These are phyloP conservation scores for Brachionus rotundiformis DNA, from an alignment of 1,140 invertebrate genomes.

Conservation along the genomic window DNA sequence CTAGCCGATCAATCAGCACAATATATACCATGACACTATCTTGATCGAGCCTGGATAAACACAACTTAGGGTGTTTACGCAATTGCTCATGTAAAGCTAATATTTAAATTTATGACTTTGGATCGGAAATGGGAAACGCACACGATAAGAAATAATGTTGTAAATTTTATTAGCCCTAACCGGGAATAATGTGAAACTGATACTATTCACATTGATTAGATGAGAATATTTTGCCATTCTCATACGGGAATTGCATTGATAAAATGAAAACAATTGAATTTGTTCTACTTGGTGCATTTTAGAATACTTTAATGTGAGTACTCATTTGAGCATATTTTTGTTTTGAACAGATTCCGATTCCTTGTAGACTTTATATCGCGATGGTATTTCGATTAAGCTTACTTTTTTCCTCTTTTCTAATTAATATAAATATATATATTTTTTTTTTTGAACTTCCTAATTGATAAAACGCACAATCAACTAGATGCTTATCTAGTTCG, in stretches of 20 bases:
- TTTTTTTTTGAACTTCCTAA: not conserved
- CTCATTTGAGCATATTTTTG: conserved; percentile 18
- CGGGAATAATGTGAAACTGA: conserved; percentile 26
- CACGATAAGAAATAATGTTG: not conserved
- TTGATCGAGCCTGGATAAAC: not conserved
- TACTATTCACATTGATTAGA: conserved; percentile 6
- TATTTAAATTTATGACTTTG: conserved; percentile 45
- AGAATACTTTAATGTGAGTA: conserved; percentile 25
- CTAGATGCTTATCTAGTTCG: not conserved
- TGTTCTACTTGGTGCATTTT: conserved; percentile 36
- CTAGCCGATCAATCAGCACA: conserved; percentile 17
- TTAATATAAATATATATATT: too few relatives aligned
- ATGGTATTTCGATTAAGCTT: conserved; percentile 38
- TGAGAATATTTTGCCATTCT: not conserved
- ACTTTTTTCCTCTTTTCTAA: conserved; percentile 11
- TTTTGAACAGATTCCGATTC: conserved; percentile 11
- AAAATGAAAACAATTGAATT: conserved; percentile 41
- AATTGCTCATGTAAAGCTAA: not conserved
- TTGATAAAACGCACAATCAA: conserved; percentile 1
- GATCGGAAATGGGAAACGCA: not conserved
- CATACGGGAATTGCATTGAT: conserved; percentile 28
- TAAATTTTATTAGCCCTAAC: not conserved
- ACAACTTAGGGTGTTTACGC: not conserved
- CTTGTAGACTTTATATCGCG: not conserved
- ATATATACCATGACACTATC: conserved; percentile 29